Conservation (phyloP, 2,797 vertebrate genomes). For the Eulemur albifrons region DNA sequence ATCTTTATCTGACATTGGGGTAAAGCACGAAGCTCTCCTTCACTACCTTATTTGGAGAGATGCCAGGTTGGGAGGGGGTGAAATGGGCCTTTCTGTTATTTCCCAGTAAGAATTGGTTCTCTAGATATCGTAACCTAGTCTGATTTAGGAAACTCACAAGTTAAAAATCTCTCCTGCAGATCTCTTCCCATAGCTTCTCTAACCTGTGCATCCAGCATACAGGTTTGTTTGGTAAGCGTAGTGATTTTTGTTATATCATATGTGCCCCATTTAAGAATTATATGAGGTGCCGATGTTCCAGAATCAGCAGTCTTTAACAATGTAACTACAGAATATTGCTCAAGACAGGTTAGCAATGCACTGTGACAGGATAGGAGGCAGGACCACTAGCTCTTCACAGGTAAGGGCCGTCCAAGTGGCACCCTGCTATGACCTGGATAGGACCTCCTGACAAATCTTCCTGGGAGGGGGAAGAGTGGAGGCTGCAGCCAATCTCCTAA, state of each 20-base stretch:
- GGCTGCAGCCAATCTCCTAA: background rate
- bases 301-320: background rate
- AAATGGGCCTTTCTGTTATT: background rate
- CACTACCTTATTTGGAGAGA: background rate
- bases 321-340: background rate
- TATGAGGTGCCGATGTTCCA: background rate
- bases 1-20: background rate
- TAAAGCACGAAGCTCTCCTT: background rate
- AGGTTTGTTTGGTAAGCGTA: background rate
- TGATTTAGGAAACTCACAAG: background rate
- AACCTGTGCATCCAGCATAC: background rate
- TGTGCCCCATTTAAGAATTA: background rate
- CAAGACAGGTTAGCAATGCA: background rate
- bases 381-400: background rate
- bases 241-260: background rate
- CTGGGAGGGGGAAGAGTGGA: background rate
- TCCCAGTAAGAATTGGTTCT: background rate
- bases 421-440: background rate
- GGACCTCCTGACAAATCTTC: background rate
- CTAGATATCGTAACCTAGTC: background rate
- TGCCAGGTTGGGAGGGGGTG: background rate
- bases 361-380: background rate
- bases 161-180: background rate
- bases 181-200: background rate
- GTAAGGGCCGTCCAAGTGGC: background rate